Base-by-base conservation (phyloP, 2,113 vertebrate species). In the Anas platyrhynchos region DNA sequence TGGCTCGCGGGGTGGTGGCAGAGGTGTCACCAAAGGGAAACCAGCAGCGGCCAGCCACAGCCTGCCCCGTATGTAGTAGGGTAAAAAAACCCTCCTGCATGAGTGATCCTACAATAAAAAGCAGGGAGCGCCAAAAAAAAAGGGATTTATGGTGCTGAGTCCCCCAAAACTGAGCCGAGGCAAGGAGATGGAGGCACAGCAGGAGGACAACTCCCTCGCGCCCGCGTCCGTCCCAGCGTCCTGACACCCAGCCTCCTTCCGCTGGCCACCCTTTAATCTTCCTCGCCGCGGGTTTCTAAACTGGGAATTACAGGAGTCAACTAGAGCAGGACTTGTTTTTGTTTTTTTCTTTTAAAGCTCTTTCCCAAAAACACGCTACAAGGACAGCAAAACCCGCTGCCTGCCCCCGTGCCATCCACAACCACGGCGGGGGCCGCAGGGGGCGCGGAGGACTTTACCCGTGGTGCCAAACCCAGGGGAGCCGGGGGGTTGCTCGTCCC, bases 241-340 rank as follows among this genome's bases (percentile, higher is more conserved):
- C 81, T 66, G 86, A 95, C 95, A 90, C 91, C 94, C 97, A 79
- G 88, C 69, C 94, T 66, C 69, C 83, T 29, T n/a, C 41, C 78
- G 20, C 32, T 9, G 2, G 80, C 58, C 69, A n/a, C 93, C 90
- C 94, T 97, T 63, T 96, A 96, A 97, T 97, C 94, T 96, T 93
- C 93, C 76, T 55, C 25, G 2, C 96, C 66, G 2, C 65, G 3
- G 61, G 86, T 67, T 96, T 95, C 96, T 96, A 96, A 97, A 96
- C 83, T 72, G 63, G 90, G 95, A 73, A 14, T 38, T 3, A 34
- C 73, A 55, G 58, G 26, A 44, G 91, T n/a, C 4, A 10, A 68
- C 86, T 80, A 59, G 85, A 74, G 84, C 72, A 56, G 56, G 69
- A 16, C 46, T 92, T 13, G 38, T 41, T 73, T 16, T 48, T 69